Percentiles rank a stretch among this genome's conserved stretches.
Evolutionary conservation across 2,113 vertebrate genomes (phyloP).

Genomic region (Ptilonorhynchus violaceus): DNA sequence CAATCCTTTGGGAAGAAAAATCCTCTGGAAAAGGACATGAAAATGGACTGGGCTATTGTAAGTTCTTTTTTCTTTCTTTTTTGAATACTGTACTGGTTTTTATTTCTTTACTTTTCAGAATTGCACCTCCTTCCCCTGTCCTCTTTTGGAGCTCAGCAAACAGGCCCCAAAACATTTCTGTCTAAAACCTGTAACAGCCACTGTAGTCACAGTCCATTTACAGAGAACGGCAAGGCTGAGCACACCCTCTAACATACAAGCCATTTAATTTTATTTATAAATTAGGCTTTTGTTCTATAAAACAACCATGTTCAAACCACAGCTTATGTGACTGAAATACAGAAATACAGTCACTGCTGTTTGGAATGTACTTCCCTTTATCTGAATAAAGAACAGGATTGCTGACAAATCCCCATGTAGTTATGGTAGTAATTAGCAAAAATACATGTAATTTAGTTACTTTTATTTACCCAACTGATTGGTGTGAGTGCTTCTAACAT

Average conservation of each 20-base stretch:
- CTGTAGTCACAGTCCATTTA: not conserved
- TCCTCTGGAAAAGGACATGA: not conserved
- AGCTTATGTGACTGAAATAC: not conserved
- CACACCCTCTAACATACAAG: not conserved
- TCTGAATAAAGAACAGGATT: not conserved
- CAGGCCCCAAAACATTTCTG: not conserved
- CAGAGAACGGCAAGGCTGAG: not conserved
- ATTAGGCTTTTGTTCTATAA: not conserved
- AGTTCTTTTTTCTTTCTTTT: not conserved
- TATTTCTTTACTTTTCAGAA: not conserved
- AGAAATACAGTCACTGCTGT: not conserved
- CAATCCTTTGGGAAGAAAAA: not conserved
- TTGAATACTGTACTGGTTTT: not conserved
- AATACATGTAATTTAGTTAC: not conserved
- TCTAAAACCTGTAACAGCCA: not conserved
- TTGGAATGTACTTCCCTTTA: not conserved
- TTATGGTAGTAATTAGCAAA: conserved; percentile 22
- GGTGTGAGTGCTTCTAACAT: not conserved
- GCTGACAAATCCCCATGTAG: not conserved
- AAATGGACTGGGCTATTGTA: not conserved
- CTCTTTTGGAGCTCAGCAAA: not conserved
- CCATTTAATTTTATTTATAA: not conserved
- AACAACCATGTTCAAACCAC: not conserved
- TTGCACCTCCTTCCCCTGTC: not conserved
- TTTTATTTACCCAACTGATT: conserved; percentile 43